Conservation (phyloP, 2,797 vertebrate species). For the Amphiprion clarkii region DNA sequence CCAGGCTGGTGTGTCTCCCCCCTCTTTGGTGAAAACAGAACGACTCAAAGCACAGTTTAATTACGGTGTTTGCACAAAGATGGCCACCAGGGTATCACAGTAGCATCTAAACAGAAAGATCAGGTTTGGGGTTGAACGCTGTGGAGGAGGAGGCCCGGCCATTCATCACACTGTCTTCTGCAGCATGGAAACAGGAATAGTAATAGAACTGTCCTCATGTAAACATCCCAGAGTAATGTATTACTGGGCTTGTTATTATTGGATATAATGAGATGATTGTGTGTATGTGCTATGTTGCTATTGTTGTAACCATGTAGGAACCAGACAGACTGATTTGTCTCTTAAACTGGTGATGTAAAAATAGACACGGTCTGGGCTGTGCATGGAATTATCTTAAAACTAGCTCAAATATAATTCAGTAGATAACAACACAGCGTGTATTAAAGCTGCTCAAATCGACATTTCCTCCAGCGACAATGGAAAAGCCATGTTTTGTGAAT, state of each 20-base stretch:
- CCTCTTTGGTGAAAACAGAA: neutral
- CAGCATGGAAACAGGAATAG: constrained; percentile 39
- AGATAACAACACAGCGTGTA: neutral
- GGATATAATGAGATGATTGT: constrained; percentile 3
- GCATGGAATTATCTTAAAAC: neutral
- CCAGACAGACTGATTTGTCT: neutral
- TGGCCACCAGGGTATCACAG: constrained; percentile 3
- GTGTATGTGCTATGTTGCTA: neutral
- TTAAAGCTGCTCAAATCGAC: neutral
- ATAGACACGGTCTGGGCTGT: neutral
- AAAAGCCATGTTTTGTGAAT: too few species aligned
- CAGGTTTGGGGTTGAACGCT: constrained; percentile 14
- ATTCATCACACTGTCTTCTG: constrained; percentile 35
- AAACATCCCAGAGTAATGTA: constrained; percentile 22
- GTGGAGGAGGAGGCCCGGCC: constrained; percentile 12
- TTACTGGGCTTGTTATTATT: neutral
- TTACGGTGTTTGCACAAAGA: constrained; percentile 16
- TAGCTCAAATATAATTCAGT: neutral
- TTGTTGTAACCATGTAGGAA: neutral
- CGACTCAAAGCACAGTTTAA: constrained; percentile 15
- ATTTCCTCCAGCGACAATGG: neutral
- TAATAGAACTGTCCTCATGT: constrained; percentile 19
- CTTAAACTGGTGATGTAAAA: neutral
- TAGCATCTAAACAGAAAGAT: constrained; percentile 15
- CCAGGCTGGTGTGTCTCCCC: neutral